Evolutionary conservation across 2,797 vertebrate genomes (phyloP).

Genomic region (Danio albolineatus): DNA sequence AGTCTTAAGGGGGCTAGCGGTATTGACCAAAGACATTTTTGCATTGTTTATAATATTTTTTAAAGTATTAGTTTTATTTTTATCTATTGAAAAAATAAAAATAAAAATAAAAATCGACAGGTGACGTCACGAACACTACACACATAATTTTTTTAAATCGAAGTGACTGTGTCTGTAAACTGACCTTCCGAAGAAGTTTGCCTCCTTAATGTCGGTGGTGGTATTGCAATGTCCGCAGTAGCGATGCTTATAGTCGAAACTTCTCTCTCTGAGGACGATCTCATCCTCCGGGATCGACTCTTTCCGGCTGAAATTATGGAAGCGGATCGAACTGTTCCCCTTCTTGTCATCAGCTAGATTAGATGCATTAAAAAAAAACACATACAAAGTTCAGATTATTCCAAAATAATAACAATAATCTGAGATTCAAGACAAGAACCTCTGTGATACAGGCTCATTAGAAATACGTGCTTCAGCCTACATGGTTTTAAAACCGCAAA

Average conservation of each 20-base stretch:
- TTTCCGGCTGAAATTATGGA: conserved; percentile 89
- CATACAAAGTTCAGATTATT: background rate
- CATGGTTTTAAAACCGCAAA: no score
- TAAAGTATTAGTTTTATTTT: no score
- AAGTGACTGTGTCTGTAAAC: conserved; percentile 37
- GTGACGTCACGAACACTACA: no score
- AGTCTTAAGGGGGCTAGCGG: no score
- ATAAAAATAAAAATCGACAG: no score
- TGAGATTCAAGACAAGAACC: background rate
- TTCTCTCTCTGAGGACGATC: conserved; percentile 91
- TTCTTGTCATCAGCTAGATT: conserved; percentile 90
- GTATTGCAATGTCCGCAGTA: conserved; percentile 99
- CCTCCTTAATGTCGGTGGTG: conserved; percentile 98
- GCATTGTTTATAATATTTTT: no score
- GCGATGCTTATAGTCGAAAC: conserved; percentile 97
- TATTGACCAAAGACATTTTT: no score
- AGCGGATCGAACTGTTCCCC: conserved; percentile 85
- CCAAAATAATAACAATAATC: background rate
- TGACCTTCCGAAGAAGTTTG: conserved; percentile 98
- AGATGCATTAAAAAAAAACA: background rate
- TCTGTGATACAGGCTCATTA: no score
- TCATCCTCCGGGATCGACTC: conserved; percentile 96
- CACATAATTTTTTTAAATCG: no score
- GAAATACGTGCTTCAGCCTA: no score
- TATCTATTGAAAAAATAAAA: no score